These are phyloP conservation scores for Muscicapa adusta DNA, from an alignment of 2,113 vertebrate species.

Conservation along the genomic window DNA sequence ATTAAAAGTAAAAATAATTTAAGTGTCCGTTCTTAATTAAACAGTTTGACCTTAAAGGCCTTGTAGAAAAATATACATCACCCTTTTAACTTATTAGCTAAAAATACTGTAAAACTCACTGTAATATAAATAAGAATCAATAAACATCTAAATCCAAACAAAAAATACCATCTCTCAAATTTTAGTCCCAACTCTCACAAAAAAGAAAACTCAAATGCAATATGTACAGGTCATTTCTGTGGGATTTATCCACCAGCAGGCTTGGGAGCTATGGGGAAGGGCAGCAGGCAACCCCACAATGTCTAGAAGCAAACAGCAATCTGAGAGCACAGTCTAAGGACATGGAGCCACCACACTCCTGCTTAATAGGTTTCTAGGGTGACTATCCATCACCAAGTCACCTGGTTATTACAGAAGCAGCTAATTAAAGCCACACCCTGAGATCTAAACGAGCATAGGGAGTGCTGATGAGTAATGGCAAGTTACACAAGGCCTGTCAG, in stretches of 20 bases:
- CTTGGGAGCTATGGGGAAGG: not conserved
- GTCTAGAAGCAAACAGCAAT: constrained; percentile 2
- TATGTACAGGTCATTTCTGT: not conserved
- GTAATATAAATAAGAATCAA: too few relatives aligned
- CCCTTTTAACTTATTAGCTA: too few relatives aligned
- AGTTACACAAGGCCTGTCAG: constrained; percentile 19
- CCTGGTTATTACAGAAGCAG: constrained; percentile 35
- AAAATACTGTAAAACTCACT: too few relatives aligned
- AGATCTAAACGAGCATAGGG: not conserved
- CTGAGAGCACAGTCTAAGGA: not conserved
- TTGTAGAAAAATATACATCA: too few relatives aligned
- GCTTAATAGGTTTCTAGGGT: constrained; percentile 14
- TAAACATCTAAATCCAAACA: too few relatives aligned
- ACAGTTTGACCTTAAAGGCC: too few relatives aligned
- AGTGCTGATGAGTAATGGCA: constrained; percentile 39
- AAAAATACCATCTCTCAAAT: too few relatives aligned
- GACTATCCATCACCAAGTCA: not conserved
- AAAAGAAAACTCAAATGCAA: too few relatives aligned
- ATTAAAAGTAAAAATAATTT: too few relatives aligned
- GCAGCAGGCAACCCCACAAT: not conserved
- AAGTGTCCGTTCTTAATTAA: too few relatives aligned
- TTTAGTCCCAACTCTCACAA: too few relatives aligned
- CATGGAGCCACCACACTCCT: not conserved
- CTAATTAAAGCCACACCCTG: constrained; percentile 52
- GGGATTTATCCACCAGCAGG: not conserved